A percentile compares a stretch with the other conserved stretches of the same genome.
These are phyloP conservation scores for Umimayanthus chanpuru DNA, from an alignment of 92 coral and sea anemone species.

Conservation along the genomic window DNA sequence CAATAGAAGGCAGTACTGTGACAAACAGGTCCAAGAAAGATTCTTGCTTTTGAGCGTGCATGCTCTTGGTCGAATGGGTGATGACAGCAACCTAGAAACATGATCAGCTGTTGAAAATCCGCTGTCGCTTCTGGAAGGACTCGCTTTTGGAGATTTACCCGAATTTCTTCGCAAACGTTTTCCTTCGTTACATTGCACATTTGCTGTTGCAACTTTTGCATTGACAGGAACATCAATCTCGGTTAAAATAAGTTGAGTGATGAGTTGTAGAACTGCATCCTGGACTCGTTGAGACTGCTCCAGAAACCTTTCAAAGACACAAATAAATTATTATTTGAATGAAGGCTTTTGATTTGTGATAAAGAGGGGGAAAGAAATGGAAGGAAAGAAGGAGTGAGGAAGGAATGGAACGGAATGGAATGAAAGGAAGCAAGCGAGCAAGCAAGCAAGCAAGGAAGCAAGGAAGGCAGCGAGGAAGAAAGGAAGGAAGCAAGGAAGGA, in stretches of 20 bases:
- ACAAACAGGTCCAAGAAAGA: conserved; percentile 78
- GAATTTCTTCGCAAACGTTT: conserved; percentile 45
- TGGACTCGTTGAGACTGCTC: conserved; percentile 72
- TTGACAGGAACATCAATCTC: conserved; percentile 60
- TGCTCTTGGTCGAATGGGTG: conserved; percentile 34
- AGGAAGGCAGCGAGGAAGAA: not conserved
- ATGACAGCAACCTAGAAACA: conserved; percentile 36
- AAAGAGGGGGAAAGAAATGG: no score
- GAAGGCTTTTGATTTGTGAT: no score
- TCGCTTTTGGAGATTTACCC: conserved; percentile 63
- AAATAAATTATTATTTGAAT: not conserved
- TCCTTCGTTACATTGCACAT: conserved; percentile 42
- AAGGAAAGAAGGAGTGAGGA: not conserved
- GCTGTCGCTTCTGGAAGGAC: conserved; percentile 67
- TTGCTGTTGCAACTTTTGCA: conserved; percentile 20
- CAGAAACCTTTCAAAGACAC: conserved; percentile 54
- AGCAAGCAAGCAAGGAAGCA: no score
- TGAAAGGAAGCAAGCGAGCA: no score
- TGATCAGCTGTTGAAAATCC: conserved; percentile 67
- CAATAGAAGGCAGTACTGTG: conserved; percentile 75
- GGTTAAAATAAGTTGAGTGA: conserved; percentile 69
- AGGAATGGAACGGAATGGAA: not conserved
- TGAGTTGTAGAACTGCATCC: conserved; percentile 60
- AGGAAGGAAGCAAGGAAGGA: not conserved
- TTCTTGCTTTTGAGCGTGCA: conserved; percentile 43